A percentile compares a stretch with the other conserved stretches of the same genome.
Conservation (phyloP, 2,888 invertebrate genomes). For the Blastobasis adustella region DNA sequence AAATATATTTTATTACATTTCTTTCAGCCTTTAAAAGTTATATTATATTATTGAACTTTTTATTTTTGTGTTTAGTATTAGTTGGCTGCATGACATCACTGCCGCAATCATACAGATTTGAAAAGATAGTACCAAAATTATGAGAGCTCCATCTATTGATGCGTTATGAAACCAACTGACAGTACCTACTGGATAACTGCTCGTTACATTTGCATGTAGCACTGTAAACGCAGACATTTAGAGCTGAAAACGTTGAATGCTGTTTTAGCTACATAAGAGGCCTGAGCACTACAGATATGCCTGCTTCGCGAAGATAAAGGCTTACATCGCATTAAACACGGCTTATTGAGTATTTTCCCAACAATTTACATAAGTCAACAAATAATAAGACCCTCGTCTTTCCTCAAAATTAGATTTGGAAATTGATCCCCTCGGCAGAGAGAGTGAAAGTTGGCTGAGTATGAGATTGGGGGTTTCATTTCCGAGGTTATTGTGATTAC, state of each 20-base stretch:
- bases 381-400: slow-evolving; percentile 38
- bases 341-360: slow-evolving; percentile 52
- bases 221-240: slow-evolving; percentile 14
- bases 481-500: background rate
- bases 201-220: background rate
- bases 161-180: too few species aligned
- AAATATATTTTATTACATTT: too few species aligned
- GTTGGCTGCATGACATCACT: too few species aligned
- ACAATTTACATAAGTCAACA: slow-evolving; percentile 53
- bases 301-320: slow-evolving; percentile 55
- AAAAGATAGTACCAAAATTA: too few species aligned
- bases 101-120: too few species aligned
- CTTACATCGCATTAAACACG: slow-evolving; percentile 48
- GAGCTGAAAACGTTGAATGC: slow-evolving; percentile 19
- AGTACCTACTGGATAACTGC: too few species aligned
- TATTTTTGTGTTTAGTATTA: too few species aligned
- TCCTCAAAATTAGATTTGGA: slow-evolving; percentile 29
- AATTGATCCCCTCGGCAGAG: slow-evolving; percentile 21
- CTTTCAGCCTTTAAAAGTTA: too few species aligned
- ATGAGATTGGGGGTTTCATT: background rate
- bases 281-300: slow-evolving; percentile 28
- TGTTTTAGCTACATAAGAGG: slow-evolving; percentile 16
- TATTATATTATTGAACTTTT: too few species aligned
- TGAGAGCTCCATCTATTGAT: too few species aligned
- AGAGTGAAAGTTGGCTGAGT: background rate